These are phyloP conservation scores for Felis chaus DNA, from an alignment of 2,113 vertebrate genomes.

Conservation along the genomic window DNA sequence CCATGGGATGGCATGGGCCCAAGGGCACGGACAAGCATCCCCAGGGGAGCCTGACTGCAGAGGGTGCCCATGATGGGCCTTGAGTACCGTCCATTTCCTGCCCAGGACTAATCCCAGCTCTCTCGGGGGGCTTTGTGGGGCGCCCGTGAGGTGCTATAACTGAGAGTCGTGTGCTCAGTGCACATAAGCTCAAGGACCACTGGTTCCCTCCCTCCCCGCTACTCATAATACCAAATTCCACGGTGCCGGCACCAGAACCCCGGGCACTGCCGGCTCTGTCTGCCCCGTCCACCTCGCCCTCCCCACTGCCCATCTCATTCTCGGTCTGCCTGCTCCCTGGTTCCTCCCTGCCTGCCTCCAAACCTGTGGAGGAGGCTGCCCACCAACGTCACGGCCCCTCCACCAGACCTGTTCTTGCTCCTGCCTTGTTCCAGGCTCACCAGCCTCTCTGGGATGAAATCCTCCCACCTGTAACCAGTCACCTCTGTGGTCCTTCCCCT, in stretches of 20 bases:
- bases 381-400: neutral
- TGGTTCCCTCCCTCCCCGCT: accelerated
- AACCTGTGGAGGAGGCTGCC: neutral
- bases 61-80: neutral
- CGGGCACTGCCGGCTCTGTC: neutral
- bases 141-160: neutral
- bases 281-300: neutral
- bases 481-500: neutral
- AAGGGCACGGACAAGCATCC: accelerated
- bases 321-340: neutral
- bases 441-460: accelerated
- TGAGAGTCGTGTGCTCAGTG: accelerated
- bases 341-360: neutral
- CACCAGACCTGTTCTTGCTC: neutral
- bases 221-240: neutral
- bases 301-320: neutral
- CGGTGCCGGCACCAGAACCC: neutral
- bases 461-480: neutral
- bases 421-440: neutral
- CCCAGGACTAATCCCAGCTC: neutral
- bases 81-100: neutral
- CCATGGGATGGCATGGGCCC: neutral
- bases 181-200: neutral
- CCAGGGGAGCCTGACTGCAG: neutral
- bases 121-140: accelerated